Base-by-base conservation (phyloP, 2,888 invertebrate genomes). In the Tetramorium bicarinatum region DNA sequence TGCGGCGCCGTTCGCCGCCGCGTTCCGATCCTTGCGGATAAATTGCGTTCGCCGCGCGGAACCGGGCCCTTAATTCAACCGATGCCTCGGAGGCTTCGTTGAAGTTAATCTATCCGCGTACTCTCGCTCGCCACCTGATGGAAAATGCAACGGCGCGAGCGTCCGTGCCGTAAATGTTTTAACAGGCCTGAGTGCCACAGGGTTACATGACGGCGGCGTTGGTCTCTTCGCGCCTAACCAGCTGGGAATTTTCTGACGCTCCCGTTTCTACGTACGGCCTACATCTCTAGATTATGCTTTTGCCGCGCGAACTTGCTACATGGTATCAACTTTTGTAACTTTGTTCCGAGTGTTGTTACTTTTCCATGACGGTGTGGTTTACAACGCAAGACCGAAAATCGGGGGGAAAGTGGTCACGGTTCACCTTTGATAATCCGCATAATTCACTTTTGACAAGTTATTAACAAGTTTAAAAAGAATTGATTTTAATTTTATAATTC, bases 1-100 rank as follows among this genome's bases (percentile, higher is more conserved):
- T 82, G 77, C 81, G 75, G 81, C 52, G 25, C 52, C n/a, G 66
- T 7, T n/a, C 49, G 49, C n/a, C 56, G 72, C 54, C 21, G 59
- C 49, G 72, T 71, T 64, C 80, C 84, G 79, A 85, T 84, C 84
- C 69, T 75, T 29, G 67, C 69, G 74, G 84, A 85, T 80, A 85
- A 84, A 85, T 85, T 84, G 74, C 84, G 67, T 62, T 67, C 81
- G 62, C 62, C 61, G 77, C 44, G 69, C 80, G 64, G 21, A 54
- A 49, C 64, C 49, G 38, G 56, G 38, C n/a, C 47, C 79, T 59
- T 80, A 82, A 82, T 66, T 82, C 82, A 56, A 21, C 56, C 82
- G 81, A 67, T 54, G 67, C 67, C 83, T 83, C 49, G 34, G 83
- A 83, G 71, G 81, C 81, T 72, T 62, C 77, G 52, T 54, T 54